These are phyloP conservation scores for Avahi laniger DNA, from an alignment of 2,797 vertebrate species.

Conservation along the genomic window DNA sequence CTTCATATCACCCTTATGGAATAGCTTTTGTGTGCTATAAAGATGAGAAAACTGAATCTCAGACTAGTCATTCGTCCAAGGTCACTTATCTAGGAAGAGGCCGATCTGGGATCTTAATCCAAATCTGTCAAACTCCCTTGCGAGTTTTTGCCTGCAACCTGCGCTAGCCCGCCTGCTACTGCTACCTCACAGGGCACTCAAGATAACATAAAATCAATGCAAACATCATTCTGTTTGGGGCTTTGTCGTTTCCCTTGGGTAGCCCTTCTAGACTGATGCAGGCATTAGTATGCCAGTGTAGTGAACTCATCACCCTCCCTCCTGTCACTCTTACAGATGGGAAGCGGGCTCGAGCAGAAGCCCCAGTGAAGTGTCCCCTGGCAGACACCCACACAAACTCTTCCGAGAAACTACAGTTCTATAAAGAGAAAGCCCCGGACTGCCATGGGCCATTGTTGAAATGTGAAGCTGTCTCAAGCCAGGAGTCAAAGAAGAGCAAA, in stretches of 20 bases:
- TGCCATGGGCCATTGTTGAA: conserved; percentile 76
- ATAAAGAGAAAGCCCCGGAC: conserved; percentile 82
- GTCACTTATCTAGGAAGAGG: not conserved
- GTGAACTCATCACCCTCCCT: not conserved
- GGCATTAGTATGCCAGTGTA: rapidly evolving
- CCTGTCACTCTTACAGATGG: conserved; percentile 86
- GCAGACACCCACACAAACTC: conserved; percentile 74
- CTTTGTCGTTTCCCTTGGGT: not conserved
- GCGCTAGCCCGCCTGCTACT: not conserved
- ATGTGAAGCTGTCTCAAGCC: conserved; percentile 56
- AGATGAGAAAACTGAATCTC: conserved; percentile 6
- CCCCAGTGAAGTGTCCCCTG: conserved; percentile 66
- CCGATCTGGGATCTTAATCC: not conserved
- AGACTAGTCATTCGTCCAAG: not conserved
- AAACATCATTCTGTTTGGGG: not conserved
- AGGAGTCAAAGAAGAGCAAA: conserved; percentile 77
- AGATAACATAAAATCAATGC: not conserved
- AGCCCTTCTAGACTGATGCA: not conserved
- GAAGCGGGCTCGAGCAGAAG: conserved; percentile 73
- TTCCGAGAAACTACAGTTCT: conserved; percentile 90
- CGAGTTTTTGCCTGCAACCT: not conserved
- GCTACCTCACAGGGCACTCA: not conserved
- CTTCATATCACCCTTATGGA: not conserved
- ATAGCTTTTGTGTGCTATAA: not conserved
- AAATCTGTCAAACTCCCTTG: not conserved